Evolutionary conservation across 2,797 vertebrate genomes (phyloP), one percentile per base, ranked within the genome.

Genomic region (Sebastes vulpes): DNA sequence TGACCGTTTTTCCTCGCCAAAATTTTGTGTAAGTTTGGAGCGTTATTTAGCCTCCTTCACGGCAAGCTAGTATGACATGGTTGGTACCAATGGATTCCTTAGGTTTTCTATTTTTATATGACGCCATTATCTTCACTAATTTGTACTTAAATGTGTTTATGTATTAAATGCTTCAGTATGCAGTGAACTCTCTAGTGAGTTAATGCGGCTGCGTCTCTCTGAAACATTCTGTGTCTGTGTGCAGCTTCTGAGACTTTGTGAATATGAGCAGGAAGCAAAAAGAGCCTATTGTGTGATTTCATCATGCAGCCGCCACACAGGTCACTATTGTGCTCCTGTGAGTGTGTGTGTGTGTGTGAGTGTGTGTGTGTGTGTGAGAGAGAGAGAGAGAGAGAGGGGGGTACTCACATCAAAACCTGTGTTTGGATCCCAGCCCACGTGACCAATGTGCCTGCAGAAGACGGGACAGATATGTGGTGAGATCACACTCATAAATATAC

Each of bases 401-500:
- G 85, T 93, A 98, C 98, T 99, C 96, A 99, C 98, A 96, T 99
- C 98, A 95, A 99, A 99, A 86, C 98, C 98, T 82, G 98, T 99
- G 95, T 99, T 99, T 77, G 98, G 98, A 94, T 99, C 98, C 98
- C 98, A 99, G 89, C 98, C 98, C 94, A 99, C 98, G 89, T 99
- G 98, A 85, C 98, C 98, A 86, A 99, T 98, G 91, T 99, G 98
- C 84, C 98, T 99, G 92, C 68, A 77, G 87, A 85, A 80, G 75
- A 85, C 42, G 26, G 35, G 74, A 77, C 67, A 91, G 79, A 82
- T 14, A 29, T 35, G 52, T 61, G 81, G 83, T 86, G 71, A 91
- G 79, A 61, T 84, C 75, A 78, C 28, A 74, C 48, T 12, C 31
- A 61, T 48, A 32, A 69, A 79, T 74, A 83, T 61, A 56, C 75